Evolutionary conservation across 2,113 vertebrate genomes (phyloP), one percentile per base, ranked within the genome.

Genomic region (Gnathonemus longibarbis): DNA sequence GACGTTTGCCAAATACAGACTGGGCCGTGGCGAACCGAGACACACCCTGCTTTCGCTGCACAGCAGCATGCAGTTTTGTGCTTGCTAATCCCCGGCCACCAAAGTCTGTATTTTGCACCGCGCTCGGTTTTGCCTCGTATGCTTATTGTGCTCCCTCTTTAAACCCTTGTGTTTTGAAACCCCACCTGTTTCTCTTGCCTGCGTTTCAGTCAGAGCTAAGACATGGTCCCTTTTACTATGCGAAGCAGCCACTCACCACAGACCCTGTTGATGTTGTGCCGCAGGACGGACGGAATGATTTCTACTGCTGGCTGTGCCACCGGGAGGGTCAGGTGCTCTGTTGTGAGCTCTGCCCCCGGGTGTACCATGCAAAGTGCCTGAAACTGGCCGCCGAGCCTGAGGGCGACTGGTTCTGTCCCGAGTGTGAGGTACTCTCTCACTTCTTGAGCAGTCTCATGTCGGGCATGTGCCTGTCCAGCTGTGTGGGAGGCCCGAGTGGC

Each of bases 251-350:
- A 98, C 98, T 99, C 98, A 99, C 98, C 97, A 98, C 98, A 99
- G 98, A 99, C 97, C 98, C 98, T 99, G 97, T 99, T 99, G 98
- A 99, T 99, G 98, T 99, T 98, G 97, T 98, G 98, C 98, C 98
- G 93, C 98, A 99, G 98, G 98, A 99, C 94, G 97, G 98, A 96
- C 97, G 98, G 95, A 99, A 99, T 90, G 98, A 99, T 96, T 99
- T 99, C 98, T 99, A 99, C 97, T 99, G 98, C 97, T 99, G 98
- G 98, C 91, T 99, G 97, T 99, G 98, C 97, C 98, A 99, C 96
- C 98, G 98, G 95, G 98, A 99, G 98, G 98, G 98, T 95, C 98
- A 99, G 97, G 98, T 99, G 97, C 98, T 99, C 97, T 99, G 98
- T 98, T 99, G 98, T 96, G 98, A 99, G 96, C 98, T 99, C 97